These are phyloP conservation scores for Agapetus fuscipes DNA, from an alignment of 2,888 invertebrate species.

Conservation along the genomic window DNA sequence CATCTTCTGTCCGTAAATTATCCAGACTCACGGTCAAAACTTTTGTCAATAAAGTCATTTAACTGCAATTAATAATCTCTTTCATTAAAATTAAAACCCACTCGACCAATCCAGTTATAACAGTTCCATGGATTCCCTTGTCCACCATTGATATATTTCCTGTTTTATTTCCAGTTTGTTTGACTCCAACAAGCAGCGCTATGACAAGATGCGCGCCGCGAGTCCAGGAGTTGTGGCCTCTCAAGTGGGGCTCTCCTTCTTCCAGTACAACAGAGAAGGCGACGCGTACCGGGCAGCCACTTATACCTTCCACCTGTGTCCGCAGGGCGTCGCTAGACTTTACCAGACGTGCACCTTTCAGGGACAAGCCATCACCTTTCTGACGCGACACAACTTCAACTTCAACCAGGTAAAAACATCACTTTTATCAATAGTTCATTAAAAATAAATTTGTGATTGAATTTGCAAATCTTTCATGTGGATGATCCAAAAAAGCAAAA, in stretches of 20 bases:
- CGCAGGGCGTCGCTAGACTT: constrained; percentile 51
- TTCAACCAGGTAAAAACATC: constrained; percentile 72
- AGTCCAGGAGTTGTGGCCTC: constrained; percentile 47
- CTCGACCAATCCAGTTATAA: too few species aligned
- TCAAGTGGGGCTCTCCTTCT: constrained; percentile 61
- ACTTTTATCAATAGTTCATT: neutral
- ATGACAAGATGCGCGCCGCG: constrained; percentile 39
- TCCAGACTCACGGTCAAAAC: too few species aligned
- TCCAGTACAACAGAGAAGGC: constrained; percentile 45
- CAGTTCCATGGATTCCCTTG: too few species aligned
- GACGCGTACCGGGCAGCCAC: constrained; percentile 50
- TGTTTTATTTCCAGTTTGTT: constrained; percentile 54
- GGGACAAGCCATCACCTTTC: constrained; percentile 53
- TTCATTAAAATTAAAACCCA: too few species aligned
- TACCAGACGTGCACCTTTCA: constrained; percentile 53
- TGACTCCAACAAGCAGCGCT: constrained; percentile 45
- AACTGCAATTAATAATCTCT: too few species aligned
- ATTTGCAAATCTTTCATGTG: too few species aligned
- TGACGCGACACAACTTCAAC: constrained; percentile 54
- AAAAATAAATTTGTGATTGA: neutral
- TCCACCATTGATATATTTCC: too few species aligned
- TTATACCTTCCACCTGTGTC: constrained; percentile 61
- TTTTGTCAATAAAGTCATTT: too few species aligned
- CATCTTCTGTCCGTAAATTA: too few species aligned
- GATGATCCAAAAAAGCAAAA: too few species aligned